A percentile compares a stretch with the other conserved stretches of the same genome.
Evolutionary conservation across 2,113 vertebrate species (phyloP).

Genomic region (Thinocorus orbignyianus): DNA sequence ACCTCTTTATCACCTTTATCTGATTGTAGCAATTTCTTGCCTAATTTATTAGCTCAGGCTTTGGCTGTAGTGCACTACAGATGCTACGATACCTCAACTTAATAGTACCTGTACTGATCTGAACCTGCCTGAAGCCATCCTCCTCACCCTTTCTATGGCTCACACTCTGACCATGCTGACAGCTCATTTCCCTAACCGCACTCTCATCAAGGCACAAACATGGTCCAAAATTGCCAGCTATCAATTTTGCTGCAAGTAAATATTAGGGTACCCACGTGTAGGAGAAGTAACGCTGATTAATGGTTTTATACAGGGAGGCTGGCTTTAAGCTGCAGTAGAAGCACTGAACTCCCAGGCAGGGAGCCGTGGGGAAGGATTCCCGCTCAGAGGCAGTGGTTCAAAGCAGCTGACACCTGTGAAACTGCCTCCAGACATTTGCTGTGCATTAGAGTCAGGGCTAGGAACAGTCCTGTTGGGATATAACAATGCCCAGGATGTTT

Average conservation of each 20-base stretch:
- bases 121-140: not conserved
- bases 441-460: accelerated
- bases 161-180: not conserved
- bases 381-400: not conserved
- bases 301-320: not conserved
- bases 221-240: not conserved
- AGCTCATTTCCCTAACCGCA: not conserved
- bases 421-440: not conserved
- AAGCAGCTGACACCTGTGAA: not conserved
- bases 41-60: not conserved
- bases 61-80: not conserved
- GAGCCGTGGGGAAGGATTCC: not conserved
- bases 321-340: not conserved
- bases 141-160: not conserved
- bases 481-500: not conserved
- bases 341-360: not conserved
- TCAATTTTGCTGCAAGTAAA: not conserved
- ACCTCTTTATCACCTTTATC: not conserved
- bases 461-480: not conserved
- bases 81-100: not conserved
- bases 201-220: not conserved
- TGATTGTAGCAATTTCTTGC: not conserved
- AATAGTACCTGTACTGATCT: not conserved
- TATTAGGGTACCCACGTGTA: not conserved
- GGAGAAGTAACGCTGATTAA: not conserved